These are phyloP conservation scores for Sebastes elongatus DNA, from an alignment of 2,797 vertebrate genomes.

Conservation along the genomic window DNA sequence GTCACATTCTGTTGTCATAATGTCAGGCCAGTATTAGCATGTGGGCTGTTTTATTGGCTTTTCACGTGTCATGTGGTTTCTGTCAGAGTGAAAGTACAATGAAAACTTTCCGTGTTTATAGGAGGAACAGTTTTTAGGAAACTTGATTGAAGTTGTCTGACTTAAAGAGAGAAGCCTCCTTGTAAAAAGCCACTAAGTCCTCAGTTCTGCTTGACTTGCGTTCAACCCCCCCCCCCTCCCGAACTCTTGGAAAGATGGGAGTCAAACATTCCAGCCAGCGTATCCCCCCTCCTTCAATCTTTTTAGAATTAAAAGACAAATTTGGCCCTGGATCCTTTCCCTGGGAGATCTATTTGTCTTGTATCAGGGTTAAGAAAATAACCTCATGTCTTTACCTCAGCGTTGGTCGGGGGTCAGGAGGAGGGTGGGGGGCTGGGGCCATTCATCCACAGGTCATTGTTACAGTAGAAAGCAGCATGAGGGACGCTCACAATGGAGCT, in stretches of 20 bases:
- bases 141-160: conserved; percentile 58
- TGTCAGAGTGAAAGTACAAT: conserved; percentile 64
- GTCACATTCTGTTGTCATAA: conserved; percentile 55
- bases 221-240: neutral
- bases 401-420: conserved; percentile 41
- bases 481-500: conserved; percentile 55
- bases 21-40: conserved; percentile 58
- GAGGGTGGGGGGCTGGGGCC: conserved; percentile 20
- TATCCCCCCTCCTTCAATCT: conserved; percentile 52
- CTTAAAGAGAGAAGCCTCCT: conserved; percentile 63
- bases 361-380: conserved; percentile 76
- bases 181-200: conserved; percentile 71
- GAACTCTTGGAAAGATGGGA: conserved; percentile 64
- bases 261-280: conserved; percentile 71
- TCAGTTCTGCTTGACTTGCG: conserved; percentile 70
- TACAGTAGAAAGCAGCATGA: conserved; percentile 62
- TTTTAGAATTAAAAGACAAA: conserved; percentile 76
- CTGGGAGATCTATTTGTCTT: conserved; percentile 72
- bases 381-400: conserved; percentile 61
- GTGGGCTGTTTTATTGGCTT: conserved; percentile 65
- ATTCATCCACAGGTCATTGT: conserved; percentile 68
- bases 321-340: conserved; percentile 66
- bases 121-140: conserved; percentile 52
- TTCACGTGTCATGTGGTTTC: conserved; percentile 69
- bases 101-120: conserved; percentile 59